These are phyloP conservation scores for Pantala flavescens DNA, from an alignment of 1,140 invertebrate species.

Conservation along the genomic window DNA sequence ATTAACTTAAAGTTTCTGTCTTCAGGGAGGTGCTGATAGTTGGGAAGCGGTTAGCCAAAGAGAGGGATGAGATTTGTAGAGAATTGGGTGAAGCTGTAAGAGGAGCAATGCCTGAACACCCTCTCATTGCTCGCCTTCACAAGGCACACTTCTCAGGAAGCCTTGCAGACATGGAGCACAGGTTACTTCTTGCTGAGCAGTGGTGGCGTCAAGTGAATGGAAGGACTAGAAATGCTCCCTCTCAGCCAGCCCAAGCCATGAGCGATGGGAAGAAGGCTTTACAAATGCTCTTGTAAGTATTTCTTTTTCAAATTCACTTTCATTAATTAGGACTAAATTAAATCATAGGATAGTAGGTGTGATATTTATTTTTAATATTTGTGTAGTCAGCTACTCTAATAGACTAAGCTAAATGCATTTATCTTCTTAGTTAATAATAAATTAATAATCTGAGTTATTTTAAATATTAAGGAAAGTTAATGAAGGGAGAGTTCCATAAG, in stretches of 20 bases:
- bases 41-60: conserved; percentile 27
- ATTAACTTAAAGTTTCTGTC: too few species aligned
- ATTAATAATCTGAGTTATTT: too few species aligned
- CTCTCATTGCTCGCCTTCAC: neutral
- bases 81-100: conserved; percentile 23
- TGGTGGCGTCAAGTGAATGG: conserved; percentile 22
- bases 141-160: conserved; percentile 23
- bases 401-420: too few species aligned
- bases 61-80: conserved; percentile 29
- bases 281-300: neutral
- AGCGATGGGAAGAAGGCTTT: neutral
- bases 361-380: too few species aligned
- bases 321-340: neutral
- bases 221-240: neutral
- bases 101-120: neutral
- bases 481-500: too few species aligned
- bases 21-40: conserved; percentile 29
- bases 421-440: too few species aligned
- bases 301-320: neutral
- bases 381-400: too few species aligned
- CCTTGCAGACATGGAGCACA: conserved; percentile 28
- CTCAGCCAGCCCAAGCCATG: neutral
- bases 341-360: neutral
- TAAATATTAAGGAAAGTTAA: too few species aligned
- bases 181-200: conserved; percentile 28